phyloP scores from a whole-genome alignment of 2,888 invertebrate genomes.

The Drosophila quinaria region DNA sequence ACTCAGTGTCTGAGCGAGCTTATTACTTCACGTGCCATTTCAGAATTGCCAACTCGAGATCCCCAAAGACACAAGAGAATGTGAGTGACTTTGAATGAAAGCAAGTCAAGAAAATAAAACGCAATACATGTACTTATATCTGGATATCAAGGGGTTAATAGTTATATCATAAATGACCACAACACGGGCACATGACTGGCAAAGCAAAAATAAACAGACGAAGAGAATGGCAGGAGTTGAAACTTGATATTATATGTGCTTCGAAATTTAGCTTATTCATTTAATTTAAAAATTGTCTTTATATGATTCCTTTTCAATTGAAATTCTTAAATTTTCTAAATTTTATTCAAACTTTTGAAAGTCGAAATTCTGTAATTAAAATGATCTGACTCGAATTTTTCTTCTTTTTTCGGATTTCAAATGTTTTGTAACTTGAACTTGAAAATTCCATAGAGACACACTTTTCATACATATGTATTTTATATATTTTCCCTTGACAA shows the following conservation, averaged over 20 bases:
- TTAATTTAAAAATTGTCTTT: background rate
- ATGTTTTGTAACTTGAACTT: no score
- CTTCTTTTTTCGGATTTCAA: no score
- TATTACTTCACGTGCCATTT: conserved; percentile 29
- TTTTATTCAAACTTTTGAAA: background rate
- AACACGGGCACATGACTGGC: background rate
- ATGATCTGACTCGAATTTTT: no score
- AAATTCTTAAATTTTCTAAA: background rate
- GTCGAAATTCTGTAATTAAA: background rate
- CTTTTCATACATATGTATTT: no score
- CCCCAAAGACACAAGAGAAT: conserved; percentile 13
- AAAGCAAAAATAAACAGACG: background rate
- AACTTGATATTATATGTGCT: background rate
- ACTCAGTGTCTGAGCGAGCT: conserved; percentile 40
- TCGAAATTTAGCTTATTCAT: background rate
- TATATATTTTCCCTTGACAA: no score
- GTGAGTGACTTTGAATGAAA: background rate
- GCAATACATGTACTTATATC: conserved; percentile 5
- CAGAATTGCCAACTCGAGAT: conserved; percentile 15
- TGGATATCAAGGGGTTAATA: conserved; percentile 19
- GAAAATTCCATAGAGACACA: no score
- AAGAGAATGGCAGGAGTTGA: no score
- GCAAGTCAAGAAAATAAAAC: conserved; percentile 8
- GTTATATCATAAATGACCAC: conserved; percentile 9
- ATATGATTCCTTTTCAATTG: background rate